Evolutionary conservation across 2,113 vertebrate genomes (phyloP).

Genomic region (Eupsittula cactorum): DNA sequence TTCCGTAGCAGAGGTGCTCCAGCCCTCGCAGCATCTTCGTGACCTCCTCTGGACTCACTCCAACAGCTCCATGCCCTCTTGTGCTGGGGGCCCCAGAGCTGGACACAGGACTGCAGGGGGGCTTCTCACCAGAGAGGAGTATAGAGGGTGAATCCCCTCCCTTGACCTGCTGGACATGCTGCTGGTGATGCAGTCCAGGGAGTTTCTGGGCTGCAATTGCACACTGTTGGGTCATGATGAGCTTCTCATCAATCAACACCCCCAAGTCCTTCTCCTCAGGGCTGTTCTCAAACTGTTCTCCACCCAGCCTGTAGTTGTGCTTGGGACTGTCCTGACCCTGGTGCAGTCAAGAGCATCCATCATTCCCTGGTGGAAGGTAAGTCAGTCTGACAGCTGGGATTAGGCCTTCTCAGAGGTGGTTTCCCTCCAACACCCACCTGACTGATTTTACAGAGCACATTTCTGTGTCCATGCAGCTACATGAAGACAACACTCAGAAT

Average conservation of each 20-base stretch:
- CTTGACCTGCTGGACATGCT: background rate
- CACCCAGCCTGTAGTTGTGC: background rate
- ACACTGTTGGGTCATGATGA: background rate
- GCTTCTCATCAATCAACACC: background rate
- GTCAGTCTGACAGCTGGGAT: background rate
- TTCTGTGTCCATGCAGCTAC: background rate
- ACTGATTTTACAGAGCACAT: background rate
- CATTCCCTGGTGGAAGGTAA: background rate
- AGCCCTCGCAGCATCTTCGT: background rate
- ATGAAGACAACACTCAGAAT: background rate
- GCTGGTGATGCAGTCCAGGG: background rate
- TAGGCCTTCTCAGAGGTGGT: background rate
- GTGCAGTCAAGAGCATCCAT: background rate
- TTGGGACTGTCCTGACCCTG: background rate
- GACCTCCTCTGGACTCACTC: background rate
- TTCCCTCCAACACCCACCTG: background rate
- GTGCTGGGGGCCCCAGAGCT: background rate
- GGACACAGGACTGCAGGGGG: background rate
- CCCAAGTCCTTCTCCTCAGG: background rate
- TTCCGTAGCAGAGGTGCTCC: background rate
- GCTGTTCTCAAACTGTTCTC: background rate
- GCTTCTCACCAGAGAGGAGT: background rate
- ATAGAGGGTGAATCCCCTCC: background rate
- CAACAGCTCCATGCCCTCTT: background rate
- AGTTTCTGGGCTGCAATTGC: background rate